Conservation (phyloP, 2,113 vertebrate genomes). For the Crotalus horridus region DNA sequence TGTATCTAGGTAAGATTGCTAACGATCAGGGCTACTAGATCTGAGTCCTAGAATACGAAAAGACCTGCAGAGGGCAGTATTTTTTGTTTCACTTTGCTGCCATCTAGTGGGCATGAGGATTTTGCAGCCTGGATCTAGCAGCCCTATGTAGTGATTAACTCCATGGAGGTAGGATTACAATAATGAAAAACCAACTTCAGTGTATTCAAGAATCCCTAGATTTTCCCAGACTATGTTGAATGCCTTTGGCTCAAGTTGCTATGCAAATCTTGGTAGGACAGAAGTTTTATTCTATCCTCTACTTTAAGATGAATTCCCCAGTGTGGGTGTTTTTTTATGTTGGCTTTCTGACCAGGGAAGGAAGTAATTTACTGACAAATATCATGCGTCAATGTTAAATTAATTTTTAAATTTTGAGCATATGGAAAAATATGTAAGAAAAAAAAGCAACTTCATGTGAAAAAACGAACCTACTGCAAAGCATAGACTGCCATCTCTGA, state of each 20-base stretch:
- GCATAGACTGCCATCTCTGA: slow-evolving; percentile 39
- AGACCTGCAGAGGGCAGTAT: background rate
- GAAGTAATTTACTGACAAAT: slow-evolving; percentile 34
- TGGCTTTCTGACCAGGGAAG: slow-evolving; percentile 5
- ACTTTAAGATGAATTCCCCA: background rate
- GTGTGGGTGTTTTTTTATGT: background rate
- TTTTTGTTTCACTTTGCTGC: background rate
- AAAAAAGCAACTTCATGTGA: slow-evolving; percentile 42
- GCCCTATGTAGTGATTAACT: background rate
- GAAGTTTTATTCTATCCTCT: background rate
- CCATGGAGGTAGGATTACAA: background rate
- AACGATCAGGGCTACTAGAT: background rate
- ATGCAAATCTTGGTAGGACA: background rate
- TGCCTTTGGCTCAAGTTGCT: background rate
- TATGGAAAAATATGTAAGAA: slow-evolving; percentile 40
- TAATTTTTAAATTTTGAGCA: slow-evolving; percentile 49
- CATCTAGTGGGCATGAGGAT: background rate
- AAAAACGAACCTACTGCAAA: slow-evolving; percentile 35
- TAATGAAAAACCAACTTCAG: background rate
- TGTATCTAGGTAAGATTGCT: background rate
- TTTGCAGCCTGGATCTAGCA: background rate
- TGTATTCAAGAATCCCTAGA: background rate
- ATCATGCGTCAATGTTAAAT: slow-evolving; percentile 35
- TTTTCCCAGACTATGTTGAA: background rate
- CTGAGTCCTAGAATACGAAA: background rate